phyloP scores from a whole-genome alignment of 2,888 invertebrate genomes.

The Tortrix viridana region DNA sequence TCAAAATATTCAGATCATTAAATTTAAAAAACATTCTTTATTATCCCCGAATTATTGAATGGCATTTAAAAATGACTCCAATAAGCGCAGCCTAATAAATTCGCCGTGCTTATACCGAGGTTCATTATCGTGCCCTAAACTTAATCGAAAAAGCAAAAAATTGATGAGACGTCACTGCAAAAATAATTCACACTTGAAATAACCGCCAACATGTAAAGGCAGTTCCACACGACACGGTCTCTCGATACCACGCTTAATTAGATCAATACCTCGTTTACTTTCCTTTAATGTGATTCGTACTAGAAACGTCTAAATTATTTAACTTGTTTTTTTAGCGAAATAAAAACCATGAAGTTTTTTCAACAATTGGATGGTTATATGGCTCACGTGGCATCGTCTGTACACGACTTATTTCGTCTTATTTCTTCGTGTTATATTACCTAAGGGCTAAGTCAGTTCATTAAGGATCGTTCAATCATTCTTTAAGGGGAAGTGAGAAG shows the following conservation, averaged over 20 bases:
- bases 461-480: slow-evolving; percentile 74
- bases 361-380: slow-evolving; percentile 51
- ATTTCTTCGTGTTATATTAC: slow-evolving; percentile 63
- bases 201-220: slow-evolving; percentile 26
- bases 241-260: not conserved
- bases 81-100: slow-evolving; percentile 51
- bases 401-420: slow-evolving; percentile 59
- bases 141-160: slow-evolving; percentile 65
- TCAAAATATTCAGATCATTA: slow-evolving; percentile 29
- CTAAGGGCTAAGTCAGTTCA: slow-evolving; percentile 70
- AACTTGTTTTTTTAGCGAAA: slow-evolving; percentile 47
- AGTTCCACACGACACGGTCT: slow-evolving; percentile 6
- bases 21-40: slow-evolving; percentile 35
- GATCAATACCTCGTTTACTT: not conserved
- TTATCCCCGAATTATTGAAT: slow-evolving; percentile 34
- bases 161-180: slow-evolving; percentile 61
- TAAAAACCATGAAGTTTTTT: slow-evolving; percentile 41
- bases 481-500: slow-evolving; percentile 56
- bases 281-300: not conserved
- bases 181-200: slow-evolving; percentile 57
- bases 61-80: slow-evolving; percentile 33
- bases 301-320: not conserved
- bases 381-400: slow-evolving; percentile 50
- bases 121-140: slow-evolving; percentile 59
- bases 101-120: slow-evolving; percentile 42